Base-by-base conservation (phyloP, 2,888 invertebrate species). In the Hirtodrosophila cameraria region DNA sequence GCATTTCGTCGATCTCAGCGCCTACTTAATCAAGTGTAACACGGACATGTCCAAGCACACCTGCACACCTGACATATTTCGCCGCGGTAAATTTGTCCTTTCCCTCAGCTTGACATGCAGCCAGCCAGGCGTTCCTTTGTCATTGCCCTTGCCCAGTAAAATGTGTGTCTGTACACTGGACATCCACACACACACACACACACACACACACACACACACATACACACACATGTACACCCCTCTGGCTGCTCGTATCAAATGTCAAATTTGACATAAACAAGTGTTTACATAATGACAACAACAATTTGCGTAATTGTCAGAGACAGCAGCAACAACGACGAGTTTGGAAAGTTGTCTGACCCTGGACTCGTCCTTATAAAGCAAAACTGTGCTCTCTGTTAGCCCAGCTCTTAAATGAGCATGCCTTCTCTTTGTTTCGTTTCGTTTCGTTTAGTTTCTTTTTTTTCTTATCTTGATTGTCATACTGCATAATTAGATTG, bases 271-370 rank as follows among this genome's bases (percentile, higher is more conserved):
- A 82, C 83, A 79, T 59, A 82, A 82, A 82, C 86, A 87, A 83
- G 86, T 85, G 87, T 83, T 83, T 85, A 81, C 87, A 79, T 68
- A 83, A 83, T 79, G 87, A 79, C 83, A 83, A 79, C 87, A 79
- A 87, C 83, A 79, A 85, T 87, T 87, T 83, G 69, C 75, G 79
- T 87, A 87, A 87, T 83, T 87, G 82, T 68, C 74, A 41, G 55
- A 39, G 75, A 62, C 76, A 55, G 50, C 48, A 41, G 46, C 23
- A 27, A 27, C 39, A 28, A 8, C 12, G 20, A 27, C 6, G 12
- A 57, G 36, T 57, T 62, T 39, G 38, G 35, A 27, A 46, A 28
- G 57, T 41, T 15, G 9, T 33, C 30, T 16, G 45, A 16, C 6
- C 16, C 28, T 20, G 7, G 23, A 18, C 33, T 31, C 25, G 50